These are phyloP conservation scores for Drusus annulatus DNA, from an alignment of 1,140 invertebrate genomes.

Conservation along the genomic window DNA sequence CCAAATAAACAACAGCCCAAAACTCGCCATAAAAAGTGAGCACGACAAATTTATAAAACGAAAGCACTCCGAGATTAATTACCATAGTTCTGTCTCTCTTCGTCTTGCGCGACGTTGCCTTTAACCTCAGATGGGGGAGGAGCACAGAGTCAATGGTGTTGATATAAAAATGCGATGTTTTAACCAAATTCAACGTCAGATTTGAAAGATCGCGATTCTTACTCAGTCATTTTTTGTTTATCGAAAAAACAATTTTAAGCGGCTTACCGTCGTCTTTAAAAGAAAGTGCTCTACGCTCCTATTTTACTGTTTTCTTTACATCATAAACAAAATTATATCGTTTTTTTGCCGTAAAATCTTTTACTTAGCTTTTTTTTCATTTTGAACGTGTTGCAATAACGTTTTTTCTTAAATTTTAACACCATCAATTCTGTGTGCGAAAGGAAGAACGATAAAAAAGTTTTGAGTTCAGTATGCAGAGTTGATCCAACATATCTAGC, in stretches of 20 bases:
- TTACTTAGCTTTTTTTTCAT: too few relatives aligned
- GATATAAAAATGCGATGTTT: neutral
- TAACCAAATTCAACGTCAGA: slow-evolving; percentile 11
- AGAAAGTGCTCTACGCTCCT: neutral
- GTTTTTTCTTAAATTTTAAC: too few relatives aligned
- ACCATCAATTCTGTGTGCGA: too few relatives aligned
- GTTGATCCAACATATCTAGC: too few relatives aligned
- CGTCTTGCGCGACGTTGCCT: neutral
- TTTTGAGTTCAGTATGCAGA: too few relatives aligned
- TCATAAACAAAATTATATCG: neutral
- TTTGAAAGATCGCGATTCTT: slow-evolving; percentile 2
- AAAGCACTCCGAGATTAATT: slow-evolving; percentile 41
- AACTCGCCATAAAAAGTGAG: slow-evolving; percentile 41
- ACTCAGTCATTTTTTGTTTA: slow-evolving; percentile 10
- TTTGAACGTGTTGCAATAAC: too few relatives aligned
- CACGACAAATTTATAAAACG: slow-evolving; percentile 48
- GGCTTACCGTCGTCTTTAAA: neutral
- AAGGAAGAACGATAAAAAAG: too few relatives aligned
- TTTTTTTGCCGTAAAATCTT: too few relatives aligned
- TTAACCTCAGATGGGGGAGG: neutral
- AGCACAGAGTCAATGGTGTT: slow-evolving; percentile 9
- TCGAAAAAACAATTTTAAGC: slow-evolving; percentile 21
- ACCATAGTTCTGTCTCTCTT: neutral
- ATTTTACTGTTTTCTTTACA: neutral
- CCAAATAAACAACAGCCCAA: slow-evolving; percentile 41